phyloP scores from a whole-genome alignment of 1,140 invertebrate genomes.

The Camponotus pennsylvanicus region DNA sequence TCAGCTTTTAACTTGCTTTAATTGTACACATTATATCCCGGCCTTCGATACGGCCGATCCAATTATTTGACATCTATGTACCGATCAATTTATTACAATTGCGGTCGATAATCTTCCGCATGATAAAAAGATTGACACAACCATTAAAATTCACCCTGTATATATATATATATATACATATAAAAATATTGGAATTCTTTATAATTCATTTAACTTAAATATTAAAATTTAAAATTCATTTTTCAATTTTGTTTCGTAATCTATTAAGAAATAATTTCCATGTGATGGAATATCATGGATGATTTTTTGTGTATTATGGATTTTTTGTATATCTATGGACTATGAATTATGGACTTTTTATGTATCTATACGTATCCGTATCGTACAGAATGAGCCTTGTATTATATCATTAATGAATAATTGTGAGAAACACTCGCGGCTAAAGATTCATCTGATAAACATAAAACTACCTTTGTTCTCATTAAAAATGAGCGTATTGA shows the following conservation, averaged over 20 bases:
- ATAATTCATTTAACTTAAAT: neutral
- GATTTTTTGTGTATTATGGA: too few species aligned
- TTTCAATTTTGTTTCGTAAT: neutral
- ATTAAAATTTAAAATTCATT: neutral
- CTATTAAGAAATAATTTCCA: neutral
- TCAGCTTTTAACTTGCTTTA: too few species aligned
- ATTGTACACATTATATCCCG: too few species aligned
- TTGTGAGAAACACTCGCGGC: neutral
- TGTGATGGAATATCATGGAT: neutral
- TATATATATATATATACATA: too few species aligned
- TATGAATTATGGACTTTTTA: neutral
- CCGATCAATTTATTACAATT: too few species aligned
- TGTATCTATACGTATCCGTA: neutral
- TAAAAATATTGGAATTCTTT: too few species aligned
- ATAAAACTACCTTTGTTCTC: conserved; percentile 28
- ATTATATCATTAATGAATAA: neutral
- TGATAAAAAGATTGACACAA: too few species aligned
- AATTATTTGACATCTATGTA: too few species aligned
- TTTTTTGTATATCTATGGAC: too few species aligned
- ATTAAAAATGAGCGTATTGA: neutral
- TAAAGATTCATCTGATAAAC: conserved; percentile 28
- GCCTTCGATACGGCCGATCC: too few species aligned
- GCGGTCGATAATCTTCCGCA: too few species aligned
- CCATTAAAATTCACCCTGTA: too few species aligned
- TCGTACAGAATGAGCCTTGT: neutral